These are phyloP conservation scores for Poliocrania exsul DNA, from an alignment of 2,797 vertebrate genomes.

Conservation along the genomic window DNA sequence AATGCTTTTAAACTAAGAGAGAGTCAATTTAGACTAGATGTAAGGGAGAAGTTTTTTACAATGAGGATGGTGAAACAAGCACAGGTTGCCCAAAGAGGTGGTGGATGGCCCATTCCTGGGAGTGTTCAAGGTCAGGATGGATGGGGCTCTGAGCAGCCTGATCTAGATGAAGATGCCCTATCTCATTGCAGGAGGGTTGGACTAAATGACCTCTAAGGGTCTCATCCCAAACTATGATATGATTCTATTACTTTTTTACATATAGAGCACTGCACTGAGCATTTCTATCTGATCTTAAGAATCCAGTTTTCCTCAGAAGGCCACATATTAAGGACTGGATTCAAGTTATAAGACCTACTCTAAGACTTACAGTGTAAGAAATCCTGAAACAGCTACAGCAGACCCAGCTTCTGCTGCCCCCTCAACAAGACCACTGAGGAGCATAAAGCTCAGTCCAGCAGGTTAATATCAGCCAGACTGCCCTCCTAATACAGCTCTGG, in stretches of 20 bases:
- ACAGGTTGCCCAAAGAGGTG: not conserved
- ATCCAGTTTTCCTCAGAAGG: not conserved
- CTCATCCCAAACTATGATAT: not conserved
- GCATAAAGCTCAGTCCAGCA: not conserved
- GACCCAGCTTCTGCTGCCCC: not conserved
- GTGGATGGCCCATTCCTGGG: not conserved
- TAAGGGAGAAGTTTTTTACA: not conserved
- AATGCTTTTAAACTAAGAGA: not conserved
- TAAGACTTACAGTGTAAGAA: not conserved
- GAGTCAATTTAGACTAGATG: not conserved
- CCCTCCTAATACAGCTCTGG: not conserved
- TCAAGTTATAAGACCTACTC: accelerated
- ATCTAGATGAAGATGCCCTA: not conserved
- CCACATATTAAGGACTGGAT: not conserved
- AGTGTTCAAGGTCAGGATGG: not conserved
- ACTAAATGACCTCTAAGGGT: not conserved
- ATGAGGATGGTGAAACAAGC: not conserved
- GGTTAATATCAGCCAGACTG: not conserved
- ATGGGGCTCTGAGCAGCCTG: not conserved
- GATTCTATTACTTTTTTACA: not conserved
- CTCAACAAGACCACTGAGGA: not conserved
- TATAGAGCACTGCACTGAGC: not conserved
- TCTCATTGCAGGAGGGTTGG: not conserved
- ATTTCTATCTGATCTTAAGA: not conserved
- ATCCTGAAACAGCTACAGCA: not conserved